These are phyloP conservation scores for Xestia xanthographa DNA, from an alignment of 2,888 invertebrate genomes.

Conservation along the genomic window DNA sequence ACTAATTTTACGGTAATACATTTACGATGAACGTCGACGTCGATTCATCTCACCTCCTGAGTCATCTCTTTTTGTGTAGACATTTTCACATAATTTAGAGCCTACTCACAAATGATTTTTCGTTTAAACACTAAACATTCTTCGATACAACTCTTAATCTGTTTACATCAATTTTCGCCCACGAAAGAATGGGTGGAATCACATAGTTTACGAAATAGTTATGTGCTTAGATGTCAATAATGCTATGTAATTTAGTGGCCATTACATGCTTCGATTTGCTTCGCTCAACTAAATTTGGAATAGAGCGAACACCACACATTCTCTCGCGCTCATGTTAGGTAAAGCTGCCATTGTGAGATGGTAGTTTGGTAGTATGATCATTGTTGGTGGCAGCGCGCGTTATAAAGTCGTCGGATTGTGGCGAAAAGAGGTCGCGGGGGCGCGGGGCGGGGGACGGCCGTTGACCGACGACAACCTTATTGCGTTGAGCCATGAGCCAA, in stretches of 20 bases:
- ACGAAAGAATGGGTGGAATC: conserved; percentile 25
- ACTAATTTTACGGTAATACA: no score
- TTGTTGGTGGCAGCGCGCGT: conserved; percentile 72
- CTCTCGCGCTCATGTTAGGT: conserved; percentile 71
- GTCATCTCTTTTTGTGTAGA: background rate
- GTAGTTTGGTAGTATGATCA: conserved; percentile 68
- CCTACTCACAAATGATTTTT: background rate
- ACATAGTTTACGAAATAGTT: conserved; percentile 39
- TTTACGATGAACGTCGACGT: background rate
- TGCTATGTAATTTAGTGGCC: conserved; percentile 51
- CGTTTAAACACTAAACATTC: background rate
- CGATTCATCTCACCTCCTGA: background rate
- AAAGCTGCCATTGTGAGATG: conserved; percentile 73
- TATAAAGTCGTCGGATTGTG: conserved; percentile 79
- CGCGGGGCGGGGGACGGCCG: conserved; percentile 82
- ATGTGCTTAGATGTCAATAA: conserved; percentile 52
- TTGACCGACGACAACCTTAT: conserved; percentile 87
- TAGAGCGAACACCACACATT: conserved; percentile 69
- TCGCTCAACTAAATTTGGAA: conserved; percentile 67
- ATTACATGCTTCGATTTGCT: conserved; percentile 60
- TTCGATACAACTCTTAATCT: background rate
- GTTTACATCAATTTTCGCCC: conserved; percentile 21
- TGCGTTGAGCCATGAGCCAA: conserved; percentile 80
- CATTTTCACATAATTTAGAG: conserved; percentile 8
- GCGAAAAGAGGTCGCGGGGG: conserved; percentile 84